These are phyloP conservation scores for Ptychoptera contaminata DNA, from an alignment of 2,888 invertebrate genomes.

Conservation along the genomic window DNA sequence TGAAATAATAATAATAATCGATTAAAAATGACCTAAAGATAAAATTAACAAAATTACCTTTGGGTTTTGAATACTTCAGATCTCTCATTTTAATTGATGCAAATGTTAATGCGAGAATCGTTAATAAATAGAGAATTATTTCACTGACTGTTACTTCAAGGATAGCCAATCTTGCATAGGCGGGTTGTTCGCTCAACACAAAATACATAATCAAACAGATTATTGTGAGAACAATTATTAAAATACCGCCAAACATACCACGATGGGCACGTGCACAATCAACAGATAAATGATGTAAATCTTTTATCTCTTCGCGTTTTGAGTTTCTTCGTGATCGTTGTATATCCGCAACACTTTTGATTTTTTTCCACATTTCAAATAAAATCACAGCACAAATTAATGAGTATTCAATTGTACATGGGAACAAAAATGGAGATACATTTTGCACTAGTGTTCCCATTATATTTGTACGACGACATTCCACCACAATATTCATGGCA, in stretches of 20 bases:
- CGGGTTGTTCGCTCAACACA: slow-evolving; percentile 45
- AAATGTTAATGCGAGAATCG: slow-evolving; percentile 37
- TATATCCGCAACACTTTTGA: slow-evolving; percentile 21
- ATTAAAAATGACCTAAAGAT: neutral
- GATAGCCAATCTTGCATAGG: slow-evolving; percentile 40
- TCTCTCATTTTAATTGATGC: slow-evolving; percentile 47
- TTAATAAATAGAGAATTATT: slow-evolving; percentile 44
- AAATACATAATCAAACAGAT: slow-evolving; percentile 72
- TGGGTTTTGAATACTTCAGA: slow-evolving; percentile 39
- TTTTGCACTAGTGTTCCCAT: slow-evolving; percentile 45
- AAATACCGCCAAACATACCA: slow-evolving; percentile 48
- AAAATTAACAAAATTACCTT: neutral
- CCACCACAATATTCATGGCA: slow-evolving; percentile 11
- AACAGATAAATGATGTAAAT: slow-evolving; percentile 43
- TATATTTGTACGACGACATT: slow-evolving; percentile 39
- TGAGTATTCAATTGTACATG: slow-evolving; percentile 70
- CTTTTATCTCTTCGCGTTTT: slow-evolving; percentile 3
- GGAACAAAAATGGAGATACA: slow-evolving; percentile 57
- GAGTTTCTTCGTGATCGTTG: slow-evolving; percentile 12
- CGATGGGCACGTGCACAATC: slow-evolving; percentile 65
- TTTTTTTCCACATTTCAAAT: slow-evolving; percentile 75
- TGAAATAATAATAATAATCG: neutral
- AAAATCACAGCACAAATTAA: slow-evolving; percentile 68
- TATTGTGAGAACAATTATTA: slow-evolving; percentile 58
- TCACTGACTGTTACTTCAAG: slow-evolving; percentile 55